Evolutionary conservation across 1,140 invertebrate genomes (phyloP), one percentile per base, ranked within the genome.

Genomic region (Thaumatotibia leucotreta): DNA sequence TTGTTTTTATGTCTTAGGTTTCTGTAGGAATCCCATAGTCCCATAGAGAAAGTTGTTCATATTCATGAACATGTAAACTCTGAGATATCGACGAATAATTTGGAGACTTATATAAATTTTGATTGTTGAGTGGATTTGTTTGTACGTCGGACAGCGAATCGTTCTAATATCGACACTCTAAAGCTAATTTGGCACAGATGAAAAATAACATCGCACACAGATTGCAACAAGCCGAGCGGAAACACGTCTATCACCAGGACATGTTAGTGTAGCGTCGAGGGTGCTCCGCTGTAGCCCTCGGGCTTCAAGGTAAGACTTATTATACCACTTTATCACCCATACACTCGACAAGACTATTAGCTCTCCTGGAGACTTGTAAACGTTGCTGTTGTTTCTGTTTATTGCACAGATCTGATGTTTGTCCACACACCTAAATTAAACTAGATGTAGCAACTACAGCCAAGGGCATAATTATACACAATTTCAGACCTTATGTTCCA

Each of bases 251-350:
- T 58, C 27, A 31, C 27, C 29, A 29, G 23, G 14, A 27, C 52
- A 9, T 58, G 17, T 58, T 31, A 58, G 27, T 58, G 52, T 58
- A 31, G 52, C 52, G 52, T 58, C 11, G 52, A 58, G 52, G 23
- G 27, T 31, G n/a, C 52, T 58, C 52, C n/a, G 1, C 52, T 29
- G 52, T 3, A 58, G 52, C 52, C 52, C 52, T 58, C 24, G 4
- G 23, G 24, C 52, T 8, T 27, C 23, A 27, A 58, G 52, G 52
- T 58, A 14, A 58, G 52, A 27, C 27, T 58, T 58, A 58, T 58
- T 58, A 58, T 58, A 11, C 52, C 52, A 58, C 52, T 58, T 24
- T 4, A 58, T 58, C 52, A 29, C 52, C 14, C 20, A 58, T n/a
- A 24, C 52, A 58, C 52, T 27, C 52, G 1, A 24, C 39, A 45